Evolutionary conservation across 35 echinoderm and acorn worm genomes (phyloP).

Genomic region (Stichopus chloronotus): DNA sequence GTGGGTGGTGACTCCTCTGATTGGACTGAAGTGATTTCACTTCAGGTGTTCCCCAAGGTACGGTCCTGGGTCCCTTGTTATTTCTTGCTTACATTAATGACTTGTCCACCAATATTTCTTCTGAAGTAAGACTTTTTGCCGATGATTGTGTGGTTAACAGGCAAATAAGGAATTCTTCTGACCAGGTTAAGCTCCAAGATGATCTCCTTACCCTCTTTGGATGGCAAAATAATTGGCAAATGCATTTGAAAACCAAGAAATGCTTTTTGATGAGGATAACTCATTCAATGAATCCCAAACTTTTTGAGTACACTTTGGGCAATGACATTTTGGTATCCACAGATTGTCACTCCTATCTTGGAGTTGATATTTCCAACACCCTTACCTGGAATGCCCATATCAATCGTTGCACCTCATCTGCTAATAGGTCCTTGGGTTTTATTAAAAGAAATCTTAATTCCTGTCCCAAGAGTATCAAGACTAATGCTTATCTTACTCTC

Average conservation of each 20-base stretch:
- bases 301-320: background rate
- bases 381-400: slow-evolving; percentile 56
- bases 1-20: slow-evolving; percentile 39
- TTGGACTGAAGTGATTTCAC: slow-evolving; percentile 28
- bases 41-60: slow-evolving; percentile 48
- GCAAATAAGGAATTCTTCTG: background rate
- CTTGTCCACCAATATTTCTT: background rate
- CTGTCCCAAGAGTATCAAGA: too few relatives aligned
- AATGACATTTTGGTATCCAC: background rate
- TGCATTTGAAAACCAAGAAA: slow-evolving; percentile 51
- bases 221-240: slow-evolving; percentile 50
- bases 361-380: slow-evolving; percentile 33
- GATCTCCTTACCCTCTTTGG: background rate
- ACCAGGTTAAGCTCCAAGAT: slow-evolving; percentile 30
- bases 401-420: background rate
- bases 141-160: slow-evolving; percentile 51
- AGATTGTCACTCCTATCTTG: slow-evolving; percentile 39
- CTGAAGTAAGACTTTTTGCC: slow-evolving; percentile 38
- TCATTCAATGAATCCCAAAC: background rate
- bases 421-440: too few relatives aligned
- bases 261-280: slow-evolving; percentile 38
- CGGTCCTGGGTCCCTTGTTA: slow-evolving; percentile 20
- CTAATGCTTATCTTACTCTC: too few relatives aligned
- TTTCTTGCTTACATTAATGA: slow-evolving; percentile 29
- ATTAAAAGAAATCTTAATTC: too few relatives aligned